Evolutionary conservation across 2,888 invertebrate species (phyloP), one percentile per base, ranked within the genome.

Genomic region (Drosophila atripex): DNA sequence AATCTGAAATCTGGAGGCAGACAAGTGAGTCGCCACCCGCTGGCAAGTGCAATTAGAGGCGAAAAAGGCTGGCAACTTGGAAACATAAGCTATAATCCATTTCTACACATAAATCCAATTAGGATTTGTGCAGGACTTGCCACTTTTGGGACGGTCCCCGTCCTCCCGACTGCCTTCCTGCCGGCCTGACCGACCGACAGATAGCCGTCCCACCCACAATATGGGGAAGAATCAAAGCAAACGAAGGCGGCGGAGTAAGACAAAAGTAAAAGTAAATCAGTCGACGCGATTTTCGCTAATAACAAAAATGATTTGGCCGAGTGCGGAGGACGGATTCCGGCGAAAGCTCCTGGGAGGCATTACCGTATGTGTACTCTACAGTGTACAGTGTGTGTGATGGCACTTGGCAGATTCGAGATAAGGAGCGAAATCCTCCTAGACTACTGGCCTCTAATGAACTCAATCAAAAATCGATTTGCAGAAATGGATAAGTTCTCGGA

Each of bases 401-500:
- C 71, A 57, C 60, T 55, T 47, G 70, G 66, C 77, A 41, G 43
- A 9, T 18, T 18, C 18, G 3, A 16, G 79, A 85, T 87, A 76
- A 75, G 74, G 71, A 49, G 28, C 25, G 14, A 38, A 25, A 23
- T 23, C 35, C 18, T 53, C 38, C 76, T 63, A 53, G 39, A 41
- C 16, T 41, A 16, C 18, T 68, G 75, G 53, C 76, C 76, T 79
- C 79, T 88, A 90, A 90, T 89, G 90, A 88, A 87, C 85, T 88
- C 87, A 90, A 89, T 89, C 90, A 89, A 86, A 89, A 88, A 88
- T 90, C 90, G 90, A 89, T 89, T 89, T 90, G 88, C 77, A 76
- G 75, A 68, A 64, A 73, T 73, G 73, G 64, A 77, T 75, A 73
- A 57, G 66, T 68, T 57, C 63, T 41, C 32, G 21, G 46, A 35